A percentile compares a stretch with the other conserved stretches of the same genome.
phyloP scores from a whole-genome alignment of 2,113 vertebrate genomes.

The Sus scrofa region T2T-Sscrofa CM000823.6:12671001-12671500 shows the following conservation, averaged over 20 bases:
- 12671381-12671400: neutral
- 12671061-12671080: neutral
- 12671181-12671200: conserved; percentile 44
- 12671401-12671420: neutral
- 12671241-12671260: neutral
- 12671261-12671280: neutral
- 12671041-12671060: neutral
- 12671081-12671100: neutral
- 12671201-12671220: conserved; percentile 13
- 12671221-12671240: neutral
- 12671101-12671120: conserved; percentile 8
- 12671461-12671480: no score
- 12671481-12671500: no score
- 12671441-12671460: no score
- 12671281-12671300: conserved; percentile 14
- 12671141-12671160: neutral
- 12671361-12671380: conserved; percentile 4
- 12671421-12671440: neutral
- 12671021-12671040: neutral
- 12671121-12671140: neutral
- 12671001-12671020: neutral
- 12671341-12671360: neutral
- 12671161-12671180: neutral
- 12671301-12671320: neutral
- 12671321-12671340: neutral